Evolutionary conservation across 2,888 invertebrate species (phyloP).

Genomic region (Cenopis cana): DNA sequence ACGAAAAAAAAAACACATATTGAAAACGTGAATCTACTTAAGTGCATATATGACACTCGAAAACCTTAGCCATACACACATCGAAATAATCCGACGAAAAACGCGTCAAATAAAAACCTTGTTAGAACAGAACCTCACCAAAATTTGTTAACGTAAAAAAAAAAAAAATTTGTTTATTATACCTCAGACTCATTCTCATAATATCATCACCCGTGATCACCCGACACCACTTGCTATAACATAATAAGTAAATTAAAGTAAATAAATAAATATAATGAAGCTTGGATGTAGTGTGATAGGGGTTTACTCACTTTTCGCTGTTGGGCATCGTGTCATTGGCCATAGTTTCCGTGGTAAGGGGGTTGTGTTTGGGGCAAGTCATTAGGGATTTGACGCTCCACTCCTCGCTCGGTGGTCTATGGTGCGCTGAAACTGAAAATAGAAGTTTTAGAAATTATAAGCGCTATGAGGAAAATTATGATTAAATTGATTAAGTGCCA

Average conservation of each 20-base stretch:
- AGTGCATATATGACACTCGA: slow-evolving; percentile 54
- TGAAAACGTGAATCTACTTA: slow-evolving; percentile 49
- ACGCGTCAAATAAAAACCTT: slow-evolving; percentile 23
- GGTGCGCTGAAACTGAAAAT: slow-evolving; percentile 60
- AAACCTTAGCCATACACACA: slow-evolving; percentile 50
- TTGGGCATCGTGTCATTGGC: slow-evolving; percentile 73
- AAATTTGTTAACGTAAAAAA: slow-evolving; percentile 50
- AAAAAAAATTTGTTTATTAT: slow-evolving; percentile 53
- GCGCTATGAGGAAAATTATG: too few species aligned
- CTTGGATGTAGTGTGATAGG: slow-evolving; percentile 31
- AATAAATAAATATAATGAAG: slow-evolving; percentile 45
- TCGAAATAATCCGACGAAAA: slow-evolving; percentile 50
- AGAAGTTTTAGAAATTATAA: too few species aligned
- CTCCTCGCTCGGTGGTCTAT: slow-evolving; percentile 80
- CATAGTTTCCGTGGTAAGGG: slow-evolving; percentile 58
- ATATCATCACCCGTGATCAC: slow-evolving; percentile 90
- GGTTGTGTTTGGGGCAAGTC: slow-evolving; percentile 88
- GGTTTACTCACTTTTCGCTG: slow-evolving; percentile 77
- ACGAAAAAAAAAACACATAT: slow-evolving; percentile 40
- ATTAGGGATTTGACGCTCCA: slow-evolving; percentile 91
- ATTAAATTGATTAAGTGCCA: too few species aligned
- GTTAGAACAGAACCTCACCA: slow-evolving; percentile 50
- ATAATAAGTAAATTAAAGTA: slow-evolving; percentile 49
- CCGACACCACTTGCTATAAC: slow-evolving; percentile 84
- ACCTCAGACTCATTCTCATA: slow-evolving; percentile 92